Base-by-base conservation (phyloP, 2,888 invertebrate species). In the Philaethria dido region DNA sequence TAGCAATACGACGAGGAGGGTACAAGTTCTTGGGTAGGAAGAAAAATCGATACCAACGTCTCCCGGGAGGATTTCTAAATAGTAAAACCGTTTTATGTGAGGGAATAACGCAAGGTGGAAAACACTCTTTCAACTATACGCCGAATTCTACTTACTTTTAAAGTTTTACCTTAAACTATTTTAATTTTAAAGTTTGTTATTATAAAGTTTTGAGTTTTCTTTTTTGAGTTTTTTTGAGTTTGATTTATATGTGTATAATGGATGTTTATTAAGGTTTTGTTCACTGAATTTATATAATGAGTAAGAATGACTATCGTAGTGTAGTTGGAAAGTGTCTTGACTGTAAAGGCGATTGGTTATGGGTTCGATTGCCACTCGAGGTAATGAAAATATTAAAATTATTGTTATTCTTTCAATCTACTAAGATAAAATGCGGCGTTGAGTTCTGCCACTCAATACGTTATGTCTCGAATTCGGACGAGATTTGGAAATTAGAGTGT, bases 21-120 rank as follows among this genome's bases (percentile, higher is more conserved):
- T 47, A 29, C 44, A 47, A 60, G 20, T 57, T 25, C 47, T 60
- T 33, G 33, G n/a, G n/a, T n/a, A n/a, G n/a, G 8, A n/a, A 8
- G 20, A 47, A 60, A 60, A 60, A 60, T 60, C 60, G 29, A 60
- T 60, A 60, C 18, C 9, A 13, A 3, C 60, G 60, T 60, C 60
- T 60, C 60, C 47, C 20, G 47, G 60, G 60, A 60, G 60, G 60
- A 47, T 47, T 60, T 60, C 44, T 60, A 60, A 60, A 60, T 60
- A 60, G 45, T 60, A 20, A 60, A 60, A 60, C 29, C 33, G 47
- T 47, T 60, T 60, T 60, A 60, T 29, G 60, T 29, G 57, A 39
- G 47, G 33, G 14, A 47, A 44, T 45, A 47, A 45, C 60, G 44
- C 44, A 18, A 60, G 45, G 45, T 45, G 29, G 29, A 13, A 29